Evolutionary conservation across 2,888 invertebrate species (phyloP), one percentile per base, ranked within the genome.

Genomic region (Acanthosoma haemorrhoidale): DNA sequence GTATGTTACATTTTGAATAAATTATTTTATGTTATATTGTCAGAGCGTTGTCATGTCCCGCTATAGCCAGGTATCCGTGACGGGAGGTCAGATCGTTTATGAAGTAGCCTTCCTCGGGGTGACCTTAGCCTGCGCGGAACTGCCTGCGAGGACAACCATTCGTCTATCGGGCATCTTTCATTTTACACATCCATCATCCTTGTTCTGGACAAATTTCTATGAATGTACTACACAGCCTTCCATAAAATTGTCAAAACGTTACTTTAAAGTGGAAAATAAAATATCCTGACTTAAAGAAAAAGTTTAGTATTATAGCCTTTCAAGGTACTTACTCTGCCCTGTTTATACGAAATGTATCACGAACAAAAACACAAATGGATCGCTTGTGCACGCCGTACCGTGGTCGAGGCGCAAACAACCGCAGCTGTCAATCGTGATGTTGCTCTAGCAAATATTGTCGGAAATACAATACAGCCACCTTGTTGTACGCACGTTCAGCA

Each of bases 1-100:
- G 93, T 93, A 92, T 83, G 92, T 92, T 83, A 83, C 51, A 60
- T 78, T 76, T 74, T 70, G 38, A 73, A 1, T 43, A 66, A 31
- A 11, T 58, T 59, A 8, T 58, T 36, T n/a, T 6, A 51, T 16
- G 3, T 9, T 4, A 4, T 13, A 5, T 6, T n/a, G 8, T 21
- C 0, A 18, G 5, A 15, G 9, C 18, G 9, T 61, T 21, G 16
- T 2, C 36, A 13, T 58, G 29, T 8, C 16, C 13, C 51, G 57
- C 29, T 15, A 41, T 5, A 4, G 41, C 41, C 41, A 41, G 13
- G 4, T 41, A 3, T 43, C 5, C 2, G n/a, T n/a, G 4, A 1
- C 5, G 1, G 51, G 51, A 51, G 51, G 51, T 9, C 51, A 11
- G 21, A n/a, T 25, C 51, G 51, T 57, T 67, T 67, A 67, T 51